Evolutionary conservation across 1,140 invertebrate genomes (phyloP), one percentile per base, ranked within the genome.

Genomic region (Saxidomus purpurata): DNA sequence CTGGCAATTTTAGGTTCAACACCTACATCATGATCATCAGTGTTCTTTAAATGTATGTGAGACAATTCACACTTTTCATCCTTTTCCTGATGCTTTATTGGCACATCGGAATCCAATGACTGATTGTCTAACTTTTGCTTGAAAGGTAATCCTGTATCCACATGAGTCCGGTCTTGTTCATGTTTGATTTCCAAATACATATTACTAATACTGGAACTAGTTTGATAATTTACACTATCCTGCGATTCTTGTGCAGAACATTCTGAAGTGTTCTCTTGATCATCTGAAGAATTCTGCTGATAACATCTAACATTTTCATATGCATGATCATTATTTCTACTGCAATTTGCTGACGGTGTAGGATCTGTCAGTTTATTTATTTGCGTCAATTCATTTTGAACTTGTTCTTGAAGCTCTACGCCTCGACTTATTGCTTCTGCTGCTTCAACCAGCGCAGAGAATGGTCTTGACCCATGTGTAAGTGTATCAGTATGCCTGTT

Each of bases 361-460:
- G 28, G 34, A 9, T 71, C 22, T 3, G 0, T 34, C 22, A 71
- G 2, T 49, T 52, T n/a, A 9, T 76, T 85, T 9, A 85, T 71
- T 47, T 85, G 28, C 31, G 38, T 74, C 49, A 34, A 38, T 61
- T 87, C 84, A 77, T 87, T 59, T 52, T 76, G 31, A 77, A 77
- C 84, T 55, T 87, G 47, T 47, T 87, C 84, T 31, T 77, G 74
- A 22, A 87, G 36, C 36, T 77, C 87, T 9, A 84, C 87, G 22
- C 67, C 81, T 43, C 87, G 19, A 36, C 87, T 89, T 9, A 89
- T 74, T 17, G 81, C 87, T 77, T 89, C 87, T 22, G 87, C 87
- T 40, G 87, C 87, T 82, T 89, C 87, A 59, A 89, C 87, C 9
- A 89, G 55, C 0, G 87, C 87, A n/a, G 80, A 77, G 67, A 89